Percentiles rank a stretch among this genome's conserved stretches.
Conservation (phyloP, 2,113 vertebrate genomes). For the Mungos mungo region DNA sequence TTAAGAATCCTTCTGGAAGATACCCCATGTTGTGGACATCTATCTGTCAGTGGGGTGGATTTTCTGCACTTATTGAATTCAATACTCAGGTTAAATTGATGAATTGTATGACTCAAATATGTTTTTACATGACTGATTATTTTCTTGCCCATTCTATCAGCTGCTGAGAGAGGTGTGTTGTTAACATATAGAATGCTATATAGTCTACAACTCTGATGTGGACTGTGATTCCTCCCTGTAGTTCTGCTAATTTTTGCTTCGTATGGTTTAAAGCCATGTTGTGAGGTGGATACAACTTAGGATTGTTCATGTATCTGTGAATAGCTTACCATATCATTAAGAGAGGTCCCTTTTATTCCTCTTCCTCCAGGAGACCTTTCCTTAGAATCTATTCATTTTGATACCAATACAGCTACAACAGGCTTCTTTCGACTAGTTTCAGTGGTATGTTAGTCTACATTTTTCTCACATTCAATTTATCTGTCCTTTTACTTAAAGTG, state of each 20-base stretch:
- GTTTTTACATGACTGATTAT: not conserved
- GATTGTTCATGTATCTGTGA: not conserved
- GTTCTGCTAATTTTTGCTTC: not conserved
- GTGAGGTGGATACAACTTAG: not conserved
- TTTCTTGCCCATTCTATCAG: not conserved
- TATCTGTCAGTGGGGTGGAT: fast-evolving
- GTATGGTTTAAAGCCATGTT: not conserved
- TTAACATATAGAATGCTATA: not conserved
- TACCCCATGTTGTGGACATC: not conserved
- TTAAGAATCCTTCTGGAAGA: not conserved
- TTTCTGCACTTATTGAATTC: not conserved
- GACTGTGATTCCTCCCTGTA: not conserved
- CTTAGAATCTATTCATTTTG: not conserved
- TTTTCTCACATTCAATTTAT: not conserved
- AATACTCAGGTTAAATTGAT: not conserved
- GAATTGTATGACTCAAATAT: not conserved
- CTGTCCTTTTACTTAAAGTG: not conserved
- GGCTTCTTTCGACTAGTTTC: not conserved
- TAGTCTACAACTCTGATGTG: not conserved
- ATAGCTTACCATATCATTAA: not conserved
- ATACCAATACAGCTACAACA: not conserved
- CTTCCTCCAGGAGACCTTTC: not conserved
- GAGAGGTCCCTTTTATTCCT: not conserved
- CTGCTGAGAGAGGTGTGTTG: not conserved
- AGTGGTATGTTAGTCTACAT: not conserved